These are phyloP conservation scores for Diorhabda elongata DNA, from an alignment of 1,140 invertebrate species.

Conservation along the genomic window DNA sequence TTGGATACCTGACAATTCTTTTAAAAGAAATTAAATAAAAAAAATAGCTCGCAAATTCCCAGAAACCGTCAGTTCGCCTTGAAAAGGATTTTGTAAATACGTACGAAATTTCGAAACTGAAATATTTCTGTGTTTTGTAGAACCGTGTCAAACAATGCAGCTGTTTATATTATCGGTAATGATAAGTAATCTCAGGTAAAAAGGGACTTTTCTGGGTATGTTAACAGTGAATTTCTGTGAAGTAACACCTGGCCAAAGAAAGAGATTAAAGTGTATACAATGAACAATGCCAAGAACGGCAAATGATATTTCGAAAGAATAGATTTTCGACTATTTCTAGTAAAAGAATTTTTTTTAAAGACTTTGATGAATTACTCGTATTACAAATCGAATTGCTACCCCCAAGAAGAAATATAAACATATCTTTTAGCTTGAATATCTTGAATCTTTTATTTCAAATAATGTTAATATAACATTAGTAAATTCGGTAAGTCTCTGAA, in stretches of 20 bases:
- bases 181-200: constrained; percentile 28
- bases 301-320: constrained; percentile 3
- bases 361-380: not conserved
- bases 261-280: constrained; percentile 19
- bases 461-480: too few species aligned
- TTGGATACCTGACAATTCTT: too few species aligned
- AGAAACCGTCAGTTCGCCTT: too few species aligned
- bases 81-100: too few species aligned
- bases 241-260: constrained; percentile 23
- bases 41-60: too few species aligned
- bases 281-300: constrained; percentile 15
- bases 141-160: constrained; percentile 29
- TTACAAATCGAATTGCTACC: not conserved
- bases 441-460: too few species aligned
- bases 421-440: too few species aligned
- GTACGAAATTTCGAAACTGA: constrained; percentile 17
- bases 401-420: too few species aligned
- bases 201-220: constrained; percentile 16
- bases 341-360: not conserved
- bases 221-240: constrained; percentile 20
- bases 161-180: constrained; percentile 29
- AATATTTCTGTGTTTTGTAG: constrained; percentile 18
- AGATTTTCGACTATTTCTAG: not conserved
- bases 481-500: too few species aligned
- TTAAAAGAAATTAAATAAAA: too few species aligned